These are phyloP conservation scores for Picus viridis DNA, from an alignment of 2,797 vertebrate genomes.

Conservation along the genomic window DNA sequence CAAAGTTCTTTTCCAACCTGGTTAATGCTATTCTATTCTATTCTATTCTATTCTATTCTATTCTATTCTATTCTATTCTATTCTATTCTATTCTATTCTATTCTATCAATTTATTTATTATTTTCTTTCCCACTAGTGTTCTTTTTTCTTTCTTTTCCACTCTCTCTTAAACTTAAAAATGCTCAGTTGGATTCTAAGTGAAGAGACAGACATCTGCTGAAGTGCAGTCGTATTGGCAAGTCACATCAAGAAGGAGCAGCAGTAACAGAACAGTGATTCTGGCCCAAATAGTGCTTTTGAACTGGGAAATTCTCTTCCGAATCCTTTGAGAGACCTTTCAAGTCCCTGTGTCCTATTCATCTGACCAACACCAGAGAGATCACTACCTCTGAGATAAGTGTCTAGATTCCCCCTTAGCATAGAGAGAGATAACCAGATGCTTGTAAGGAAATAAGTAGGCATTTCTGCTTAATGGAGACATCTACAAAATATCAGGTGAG, in stretches of 20 bases:
- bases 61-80: no score
- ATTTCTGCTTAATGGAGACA: neutral
- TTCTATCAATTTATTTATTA: neutral
- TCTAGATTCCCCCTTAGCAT: neutral
- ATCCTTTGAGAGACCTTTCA: neutral
- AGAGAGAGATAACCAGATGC: neutral
- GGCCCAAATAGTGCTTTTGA: neutral
- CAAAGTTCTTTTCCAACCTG: no score
- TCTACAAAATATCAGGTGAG: neutral
- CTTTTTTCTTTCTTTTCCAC: neutral
- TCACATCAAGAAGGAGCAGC: neutral
- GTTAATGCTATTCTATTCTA: no score
- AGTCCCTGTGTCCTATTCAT: neutral
- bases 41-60: no score
- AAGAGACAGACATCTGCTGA: neutral
- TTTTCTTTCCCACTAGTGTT: neutral
- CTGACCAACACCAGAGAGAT: neutral
- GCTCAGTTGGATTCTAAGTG: neutral
- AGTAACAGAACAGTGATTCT: neutral
- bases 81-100: no score
- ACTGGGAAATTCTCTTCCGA: neutral
- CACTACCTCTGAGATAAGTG: neutral
- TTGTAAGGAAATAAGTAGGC: neutral
- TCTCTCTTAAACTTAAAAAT: neutral
- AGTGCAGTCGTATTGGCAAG: neutral